Base-by-base conservation (phyloP, 2,888 invertebrate species). In the Drosophila conformis region DNA sequence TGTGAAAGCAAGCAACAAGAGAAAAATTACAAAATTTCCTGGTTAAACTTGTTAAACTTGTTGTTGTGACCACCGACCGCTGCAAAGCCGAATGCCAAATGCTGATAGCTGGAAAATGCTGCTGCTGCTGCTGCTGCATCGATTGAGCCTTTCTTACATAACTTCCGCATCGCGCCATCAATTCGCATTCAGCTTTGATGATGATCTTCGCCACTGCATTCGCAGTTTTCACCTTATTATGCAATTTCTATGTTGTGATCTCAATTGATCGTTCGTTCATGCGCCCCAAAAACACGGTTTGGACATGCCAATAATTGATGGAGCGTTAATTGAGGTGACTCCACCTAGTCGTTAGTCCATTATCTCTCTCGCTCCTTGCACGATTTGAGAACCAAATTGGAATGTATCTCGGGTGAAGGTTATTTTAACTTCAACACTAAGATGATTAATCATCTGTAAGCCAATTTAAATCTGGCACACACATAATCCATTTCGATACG, bases 21-120 rank as follows among this genome's bases (percentile, higher is more conserved):
- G 73, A 73, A 88, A 89, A 90, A 80, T 82, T 89, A 73, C 83
- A 84, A 89, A 91, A 87, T 90, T 89, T 89, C 91, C 91, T 89
- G 91, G 80, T 89, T 79, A 72, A 80, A 83, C 90, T 83, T 80
- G 91, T 87, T 76, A 80, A 83, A 81, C 83, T 74, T 78, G 79
- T 46, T 46, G 46, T 87, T 87, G 89, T 76, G 75, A 69, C 74
- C 83, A 77, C 52, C 68, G 69, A 57, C 48, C 62, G 42, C 31
- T 46, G 42, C 49, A 7, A 21, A 46, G 21, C 15, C 46, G 46
- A 46, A 46, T 27, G 58, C 57, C 52, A 53, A 64, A 33, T 59
- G 71, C 52, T 36, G 48, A 25, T 68, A 25, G 73, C 66, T 59
- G 60, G 57, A 58, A 73, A 69, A 75, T 53, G 56, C 49, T 35